phyloP scores from a whole-genome alignment of 92 coral and sea anemone genomes.

The Montipora capitata region DNA sequence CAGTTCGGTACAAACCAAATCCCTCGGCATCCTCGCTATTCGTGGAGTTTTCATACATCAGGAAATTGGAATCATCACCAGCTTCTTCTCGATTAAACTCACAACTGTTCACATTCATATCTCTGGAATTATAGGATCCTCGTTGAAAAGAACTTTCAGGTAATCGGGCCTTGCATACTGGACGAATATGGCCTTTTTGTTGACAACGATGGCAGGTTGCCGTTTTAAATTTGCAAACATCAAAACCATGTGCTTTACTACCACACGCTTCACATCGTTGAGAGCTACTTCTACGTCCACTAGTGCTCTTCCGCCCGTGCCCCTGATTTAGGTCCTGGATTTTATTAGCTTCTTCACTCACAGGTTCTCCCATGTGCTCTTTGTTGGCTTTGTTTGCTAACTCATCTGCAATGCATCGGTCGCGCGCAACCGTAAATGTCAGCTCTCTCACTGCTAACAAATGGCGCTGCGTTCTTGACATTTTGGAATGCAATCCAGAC shows the following conservation, averaged over 20 bases:
- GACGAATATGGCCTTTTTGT: slow-evolving; percentile 39
- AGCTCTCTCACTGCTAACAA: slow-evolving; percentile 16
- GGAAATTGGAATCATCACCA: not conserved
- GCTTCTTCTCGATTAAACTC: slow-evolving; percentile 18
- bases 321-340: slow-evolving; percentile 6
- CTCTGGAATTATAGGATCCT: slow-evolving; percentile 1
- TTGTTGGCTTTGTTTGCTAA: slow-evolving; percentile 19
- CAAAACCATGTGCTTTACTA: slow-evolving; percentile 24
- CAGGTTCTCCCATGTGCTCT: slow-evolving; percentile 22
- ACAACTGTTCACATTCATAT: slow-evolving; percentile 20
- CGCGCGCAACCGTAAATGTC: slow-evolving; percentile 36
- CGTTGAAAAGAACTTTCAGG: slow-evolving; percentile 17
- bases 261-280: slow-evolving; percentile 35
- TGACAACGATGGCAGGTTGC: slow-evolving; percentile 45
- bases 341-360: slow-evolving; percentile 17
- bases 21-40: not conserved
- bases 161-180: slow-evolving; percentile 30
- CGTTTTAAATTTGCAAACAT: slow-evolving; percentile 25
- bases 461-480: slow-evolving; percentile 31
- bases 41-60: too few species aligned
- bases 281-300: slow-evolving; percentile 3
- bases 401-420: slow-evolving; percentile 31
- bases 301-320: slow-evolving; percentile 1
- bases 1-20: slow-evolving; percentile 5
- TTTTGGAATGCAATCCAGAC: slow-evolving; percentile 45